Conservation (phyloP, 2,888 invertebrate genomes). For the Chesias legatella region DNA sequence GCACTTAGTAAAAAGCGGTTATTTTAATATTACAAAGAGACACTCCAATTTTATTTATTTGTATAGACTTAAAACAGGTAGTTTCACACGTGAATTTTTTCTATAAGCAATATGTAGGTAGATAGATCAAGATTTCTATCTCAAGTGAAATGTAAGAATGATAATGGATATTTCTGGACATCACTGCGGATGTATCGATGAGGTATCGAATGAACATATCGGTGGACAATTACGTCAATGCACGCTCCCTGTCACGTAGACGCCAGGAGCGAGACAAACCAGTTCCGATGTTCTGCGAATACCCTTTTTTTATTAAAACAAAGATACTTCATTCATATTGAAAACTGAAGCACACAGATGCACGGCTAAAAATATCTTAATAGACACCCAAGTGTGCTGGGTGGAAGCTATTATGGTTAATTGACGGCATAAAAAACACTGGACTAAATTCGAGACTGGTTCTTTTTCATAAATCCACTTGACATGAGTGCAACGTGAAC, state of each 20-base stretch:
- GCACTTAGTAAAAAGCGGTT: too few species aligned
- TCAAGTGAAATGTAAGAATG: too few species aligned
- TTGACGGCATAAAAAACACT: constrained; percentile 45
- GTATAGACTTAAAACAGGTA: too few species aligned
- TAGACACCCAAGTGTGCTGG: constrained; percentile 39
- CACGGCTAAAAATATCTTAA: constrained; percentile 53
- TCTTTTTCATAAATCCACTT: constrained; percentile 18
- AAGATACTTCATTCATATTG: constrained; percentile 76
- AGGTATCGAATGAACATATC: constrained; percentile 52
- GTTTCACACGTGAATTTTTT: too few species aligned
- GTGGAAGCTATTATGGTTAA: constrained; percentile 34
- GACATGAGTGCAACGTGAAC: too few species aligned
- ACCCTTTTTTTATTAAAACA: constrained; percentile 66
- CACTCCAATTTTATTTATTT: too few species aligned
- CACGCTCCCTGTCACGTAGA: constrained; percentile 58
- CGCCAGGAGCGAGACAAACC: constrained; percentile 60
- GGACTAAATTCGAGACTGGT: constrained; percentile 53
- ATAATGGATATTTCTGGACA: too few species aligned
- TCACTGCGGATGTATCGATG: constrained; percentile 53
- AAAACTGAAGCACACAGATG: constrained; percentile 51
- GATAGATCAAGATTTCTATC: too few species aligned
- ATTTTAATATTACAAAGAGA: too few species aligned
- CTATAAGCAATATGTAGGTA: too few species aligned
- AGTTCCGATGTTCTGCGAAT: constrained; percentile 56
- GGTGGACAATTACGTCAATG: constrained; percentile 68